These are phyloP conservation scores for Ellobius talpinus DNA, from an alignment of 2,113 vertebrate genomes.

Conservation along the genomic window DNA sequence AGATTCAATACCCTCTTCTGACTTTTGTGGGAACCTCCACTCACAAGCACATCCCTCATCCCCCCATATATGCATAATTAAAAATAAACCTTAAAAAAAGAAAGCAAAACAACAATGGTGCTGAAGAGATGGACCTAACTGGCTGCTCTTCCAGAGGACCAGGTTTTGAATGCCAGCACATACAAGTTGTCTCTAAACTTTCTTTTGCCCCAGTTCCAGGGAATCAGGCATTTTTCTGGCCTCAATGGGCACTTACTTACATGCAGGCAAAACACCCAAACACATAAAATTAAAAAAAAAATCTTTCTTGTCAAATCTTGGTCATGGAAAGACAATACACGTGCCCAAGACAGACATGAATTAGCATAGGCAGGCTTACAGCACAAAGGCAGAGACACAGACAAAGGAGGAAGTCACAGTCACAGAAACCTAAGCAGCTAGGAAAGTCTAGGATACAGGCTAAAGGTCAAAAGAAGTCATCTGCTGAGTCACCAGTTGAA, in stretches of 20 bases:
- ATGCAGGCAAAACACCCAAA: background rate
- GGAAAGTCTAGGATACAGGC: background rate
- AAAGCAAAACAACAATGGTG: too few species aligned
- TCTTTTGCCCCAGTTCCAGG: background rate
- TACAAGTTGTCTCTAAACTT: background rate
- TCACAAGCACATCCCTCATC: background rate
- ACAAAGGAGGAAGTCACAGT: background rate
- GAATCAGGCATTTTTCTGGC: background rate
- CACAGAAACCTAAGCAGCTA: background rate
- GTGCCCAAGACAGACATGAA: background rate
- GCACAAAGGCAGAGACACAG: background rate
- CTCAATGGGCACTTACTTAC: background rate
- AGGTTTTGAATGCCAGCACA: background rate
- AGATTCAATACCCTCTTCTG: background rate
- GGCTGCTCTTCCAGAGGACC: background rate
- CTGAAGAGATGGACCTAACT: background rate
- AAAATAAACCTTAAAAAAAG: background rate
- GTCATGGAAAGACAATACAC: background rate
- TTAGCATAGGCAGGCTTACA: background rate
- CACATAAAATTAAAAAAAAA: background rate
- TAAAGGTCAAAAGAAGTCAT: background rate
- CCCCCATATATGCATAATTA: background rate
- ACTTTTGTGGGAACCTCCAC: background rate
- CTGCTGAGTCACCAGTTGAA: background rate
- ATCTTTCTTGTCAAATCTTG: background rate